Base-by-base conservation (phyloP, 2,797 vertebrate genomes). In the Emys orbicularis region DNA sequence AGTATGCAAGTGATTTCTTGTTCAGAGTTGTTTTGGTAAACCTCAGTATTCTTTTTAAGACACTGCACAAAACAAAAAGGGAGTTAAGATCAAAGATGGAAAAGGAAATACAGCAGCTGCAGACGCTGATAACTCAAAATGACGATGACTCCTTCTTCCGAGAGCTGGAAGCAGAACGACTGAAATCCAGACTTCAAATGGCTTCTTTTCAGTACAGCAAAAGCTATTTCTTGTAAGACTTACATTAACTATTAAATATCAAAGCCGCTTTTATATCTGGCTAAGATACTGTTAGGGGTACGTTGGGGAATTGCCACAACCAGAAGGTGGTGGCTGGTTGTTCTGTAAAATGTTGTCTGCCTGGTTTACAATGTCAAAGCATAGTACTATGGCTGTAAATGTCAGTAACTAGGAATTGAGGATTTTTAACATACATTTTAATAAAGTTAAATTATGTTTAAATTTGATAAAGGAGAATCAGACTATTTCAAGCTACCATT, bases 31-130 rank as follows among this genome's bases (percentile, higher is more conserved):
- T 29, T 88, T 65, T 77, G 57, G 53, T 79, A 95, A 72, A 96
- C 10, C n/a, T 25, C 81, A 82, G 34, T 54, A 1, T 85, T 97
- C 93, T 96, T 94, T 97, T 97, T 34, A 94, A 99, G 99, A 99
- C 98, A 47, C 97, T 99, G 83, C 97, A 98, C 79, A 99, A 99
- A 97, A 98, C 99, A 98, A 99, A 99, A 95, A 98, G 98, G 57
- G 99, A 99, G 92, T 96, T 99, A 88, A 98, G 99, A 74, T 98
- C 97, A 47, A 99, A 98, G 97, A 99, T 99, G 99, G 99, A 99
- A 97, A 98, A 98, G 19, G 99, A 99, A 96, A 99, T 99, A 13
- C 95, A 98, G 3, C 98, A 99, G 5, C 98, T 99, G 80, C 99
- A 99, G 97, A 95, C 97, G 87, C 98, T 99, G 96, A 99, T 99